phyloP scores from a whole-genome alignment of 2,797 vertebrate species.

The Premnoplex brunnescens region DNA sequence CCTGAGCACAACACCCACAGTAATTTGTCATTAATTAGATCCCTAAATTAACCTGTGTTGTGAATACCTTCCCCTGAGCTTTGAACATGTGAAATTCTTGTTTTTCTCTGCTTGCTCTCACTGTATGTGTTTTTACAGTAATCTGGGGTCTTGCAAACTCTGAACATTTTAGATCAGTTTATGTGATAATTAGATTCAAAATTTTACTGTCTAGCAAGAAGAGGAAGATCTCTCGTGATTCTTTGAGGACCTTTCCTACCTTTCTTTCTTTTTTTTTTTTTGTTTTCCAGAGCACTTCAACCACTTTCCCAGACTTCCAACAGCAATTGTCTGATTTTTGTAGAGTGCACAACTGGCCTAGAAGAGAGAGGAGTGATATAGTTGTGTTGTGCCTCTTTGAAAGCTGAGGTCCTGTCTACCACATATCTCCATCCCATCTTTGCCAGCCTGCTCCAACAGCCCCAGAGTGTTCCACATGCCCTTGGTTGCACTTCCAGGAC shows the following conservation, averaged over 20 bases:
- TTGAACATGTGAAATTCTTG: fast-evolving
- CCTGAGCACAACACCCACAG: neutral
- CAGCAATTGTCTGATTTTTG: neutral
- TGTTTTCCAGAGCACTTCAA: neutral
- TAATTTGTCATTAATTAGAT: neutral
- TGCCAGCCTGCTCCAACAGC: neutral
- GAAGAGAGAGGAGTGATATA: neutral
- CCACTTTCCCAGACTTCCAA: neutral
- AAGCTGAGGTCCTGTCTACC: neutral
- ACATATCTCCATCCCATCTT: neutral
- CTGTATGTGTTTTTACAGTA: neutral
- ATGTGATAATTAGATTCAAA: neutral
- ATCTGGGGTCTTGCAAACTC: neutral
- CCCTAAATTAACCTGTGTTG: neutral
- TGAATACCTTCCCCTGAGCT: neutral
- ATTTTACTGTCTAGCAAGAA: neutral
- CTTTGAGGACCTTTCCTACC: neutral
- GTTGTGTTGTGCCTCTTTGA: neutral
- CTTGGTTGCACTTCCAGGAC: neutral
- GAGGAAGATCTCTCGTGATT: neutral
- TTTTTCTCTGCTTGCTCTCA: neutral
- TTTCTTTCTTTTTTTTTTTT: neutral
- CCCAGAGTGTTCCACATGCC: neutral
- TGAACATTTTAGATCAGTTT: neutral
- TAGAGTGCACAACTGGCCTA: neutral